Percentiles rank a stretch among this genome's conserved stretches.
Conservation (phyloP, 2,888 invertebrate genomes). For the Ochropacha duplaris region DNA sequence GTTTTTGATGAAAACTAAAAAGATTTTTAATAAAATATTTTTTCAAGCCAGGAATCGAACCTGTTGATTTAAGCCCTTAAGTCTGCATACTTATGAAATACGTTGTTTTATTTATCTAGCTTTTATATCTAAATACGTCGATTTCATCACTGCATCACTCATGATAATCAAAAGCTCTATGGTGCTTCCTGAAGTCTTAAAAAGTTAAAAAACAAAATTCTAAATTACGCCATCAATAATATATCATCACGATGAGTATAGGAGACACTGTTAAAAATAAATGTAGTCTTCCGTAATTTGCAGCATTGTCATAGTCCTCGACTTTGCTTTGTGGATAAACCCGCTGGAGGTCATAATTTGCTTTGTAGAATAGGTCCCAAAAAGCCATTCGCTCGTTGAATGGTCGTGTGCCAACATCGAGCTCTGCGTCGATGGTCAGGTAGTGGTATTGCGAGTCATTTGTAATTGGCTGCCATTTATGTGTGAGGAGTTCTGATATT, state of each 20-base stretch:
- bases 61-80: too few relatives aligned
- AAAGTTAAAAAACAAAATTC: too few relatives aligned
- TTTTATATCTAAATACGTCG: too few relatives aligned
- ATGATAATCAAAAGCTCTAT: too few relatives aligned
- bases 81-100: too few relatives aligned
- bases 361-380: slow-evolving; percentile 48
- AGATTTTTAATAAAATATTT: too few relatives aligned
- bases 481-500: slow-evolving; percentile 40
- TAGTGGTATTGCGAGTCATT: slow-evolving; percentile 29
- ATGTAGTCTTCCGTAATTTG: background rate
- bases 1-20: too few relatives aligned
- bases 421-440: slow-evolving; percentile 35
- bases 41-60: too few relatives aligned
- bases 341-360: slow-evolving; percentile 20
- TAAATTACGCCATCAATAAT: background rate
- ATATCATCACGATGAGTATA: background rate
- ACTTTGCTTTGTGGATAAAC: background rate
- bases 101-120: too few relatives aligned
- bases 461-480: slow-evolving; percentile 49
- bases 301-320: background rate
- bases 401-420: slow-evolving; percentile 31
- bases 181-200: too few relatives aligned
- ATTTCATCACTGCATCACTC: too few relatives aligned
- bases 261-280: background rate
- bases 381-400: slow-evolving; percentile 43